A percentile compares a stretch with the other conserved stretches of the same genome.
Evolutionary conservation across 2,113 vertebrate species (phyloP).

Genomic region (Muscicapa adusta): DNA sequence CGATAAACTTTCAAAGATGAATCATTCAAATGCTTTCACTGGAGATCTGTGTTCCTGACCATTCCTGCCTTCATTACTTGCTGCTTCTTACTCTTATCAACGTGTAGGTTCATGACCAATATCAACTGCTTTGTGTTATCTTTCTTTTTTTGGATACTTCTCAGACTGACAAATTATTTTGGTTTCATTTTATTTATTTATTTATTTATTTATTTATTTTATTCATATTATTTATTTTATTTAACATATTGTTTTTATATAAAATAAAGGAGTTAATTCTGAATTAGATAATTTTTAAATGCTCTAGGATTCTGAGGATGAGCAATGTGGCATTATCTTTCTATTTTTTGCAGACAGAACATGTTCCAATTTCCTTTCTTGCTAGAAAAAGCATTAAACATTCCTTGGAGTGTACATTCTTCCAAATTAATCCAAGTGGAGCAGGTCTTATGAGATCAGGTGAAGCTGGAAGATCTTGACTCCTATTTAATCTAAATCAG

Average conservation of each 20-base stretch:
- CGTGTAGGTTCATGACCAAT: background rate
- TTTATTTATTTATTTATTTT: background rate
- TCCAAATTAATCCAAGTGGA: background rate
- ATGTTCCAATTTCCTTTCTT: background rate
- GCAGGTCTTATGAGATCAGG: background rate
- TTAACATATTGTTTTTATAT: background rate
- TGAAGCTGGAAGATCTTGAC: background rate
- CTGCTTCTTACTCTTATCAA: background rate
- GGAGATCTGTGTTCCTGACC: background rate
- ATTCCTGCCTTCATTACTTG: background rate
- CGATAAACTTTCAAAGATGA: background rate
- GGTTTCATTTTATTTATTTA: background rate
- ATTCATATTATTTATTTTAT: background rate
- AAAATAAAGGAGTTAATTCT: background rate
- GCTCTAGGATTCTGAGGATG: background rate
- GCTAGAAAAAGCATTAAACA: background rate
- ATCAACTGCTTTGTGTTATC: background rate
- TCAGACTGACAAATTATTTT: background rate
- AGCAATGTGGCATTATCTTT: background rate
- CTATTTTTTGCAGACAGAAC: background rate
- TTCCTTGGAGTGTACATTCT: background rate
- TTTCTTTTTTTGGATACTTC: background rate
- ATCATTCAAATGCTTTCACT: background rate
- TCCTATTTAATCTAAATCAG: background rate
- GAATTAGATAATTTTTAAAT: background rate